phyloP scores from a whole-genome alignment of 2,888 invertebrate species.

The Crioceris asparagi region DNA sequence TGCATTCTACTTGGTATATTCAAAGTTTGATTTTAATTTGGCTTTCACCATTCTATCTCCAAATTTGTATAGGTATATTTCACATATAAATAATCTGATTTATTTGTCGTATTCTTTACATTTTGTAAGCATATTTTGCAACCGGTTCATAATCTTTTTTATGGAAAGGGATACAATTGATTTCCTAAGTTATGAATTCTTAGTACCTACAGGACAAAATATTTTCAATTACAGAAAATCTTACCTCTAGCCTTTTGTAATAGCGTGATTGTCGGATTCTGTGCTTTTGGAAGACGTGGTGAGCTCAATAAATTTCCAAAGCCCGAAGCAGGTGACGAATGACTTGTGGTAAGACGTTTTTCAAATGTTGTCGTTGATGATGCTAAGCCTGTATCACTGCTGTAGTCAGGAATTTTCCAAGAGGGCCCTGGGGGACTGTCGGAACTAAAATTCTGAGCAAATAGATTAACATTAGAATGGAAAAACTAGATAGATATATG shows the following conservation, averaged over 20 bases:
- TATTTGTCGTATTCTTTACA: no score
- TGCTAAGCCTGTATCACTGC: conserved; percentile 22
- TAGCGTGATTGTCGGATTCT: conserved; percentile 79
- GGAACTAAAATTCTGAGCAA: conserved; percentile 16
- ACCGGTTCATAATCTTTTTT: no score
- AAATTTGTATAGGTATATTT: no score
- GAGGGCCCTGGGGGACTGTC: conserved; percentile 22
- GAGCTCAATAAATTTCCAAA: conserved; percentile 36
- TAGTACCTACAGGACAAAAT: no score
- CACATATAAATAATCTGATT: no score
- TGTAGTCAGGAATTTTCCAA: conserved; percentile 23
- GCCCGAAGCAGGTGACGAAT: conserved; percentile 55
- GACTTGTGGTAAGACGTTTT: conserved; percentile 43
- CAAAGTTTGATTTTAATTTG: no score
- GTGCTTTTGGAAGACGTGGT: conserved; percentile 58
- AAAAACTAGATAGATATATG: no score
- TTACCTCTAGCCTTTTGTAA: conserved; percentile 82
- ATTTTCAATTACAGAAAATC: not conserved
- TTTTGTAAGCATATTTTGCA: no score
- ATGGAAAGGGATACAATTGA: no score
- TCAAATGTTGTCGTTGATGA: conserved; percentile 25
- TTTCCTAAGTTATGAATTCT: no score
- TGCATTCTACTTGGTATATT: no score
- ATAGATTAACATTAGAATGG: not conserved
- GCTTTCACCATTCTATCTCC: no score